Evolutionary conservation across 2,888 invertebrate genomes (phyloP).

Genomic region (Cataglyphis livida): DNA sequence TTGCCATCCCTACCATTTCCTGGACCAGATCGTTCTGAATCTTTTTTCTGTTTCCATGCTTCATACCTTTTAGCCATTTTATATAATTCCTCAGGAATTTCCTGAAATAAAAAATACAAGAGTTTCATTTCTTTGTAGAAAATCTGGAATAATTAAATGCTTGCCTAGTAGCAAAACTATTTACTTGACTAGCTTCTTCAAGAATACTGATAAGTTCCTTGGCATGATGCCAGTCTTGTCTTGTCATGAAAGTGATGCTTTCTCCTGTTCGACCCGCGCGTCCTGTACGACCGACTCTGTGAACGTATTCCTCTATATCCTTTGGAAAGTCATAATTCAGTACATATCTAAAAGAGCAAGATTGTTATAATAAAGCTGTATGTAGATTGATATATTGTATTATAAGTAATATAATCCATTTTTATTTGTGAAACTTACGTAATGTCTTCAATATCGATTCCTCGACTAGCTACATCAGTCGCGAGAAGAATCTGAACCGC

Average conservation of each 20-base stretch:
- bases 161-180: conserved; percentile 16
- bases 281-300: conserved; percentile 98
- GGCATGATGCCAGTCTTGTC: conserved; percentile 94
- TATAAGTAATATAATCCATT: background rate
- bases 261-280: conserved; percentile 95
- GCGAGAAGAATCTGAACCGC: conserved; percentile 94
- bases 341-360: conserved; percentile 88
- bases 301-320: conserved; percentile 98
- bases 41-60: conserved; percentile 89
- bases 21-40: conserved; percentile 82
- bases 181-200: conserved; percentile 92
- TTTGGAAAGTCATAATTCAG: conserved; percentile 97
- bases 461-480: conserved; percentile 98
- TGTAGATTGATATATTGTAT: background rate
- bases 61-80: conserved; percentile 92
- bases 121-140: background rate
- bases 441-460: conserved; percentile 95
- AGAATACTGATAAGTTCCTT: conserved; percentile 93
- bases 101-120: conserved; percentile 84
- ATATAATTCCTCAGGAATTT: conserved; percentile 91
- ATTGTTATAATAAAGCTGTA: background rate
- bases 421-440: conserved; percentile 86
- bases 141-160: conserved; percentile 22
- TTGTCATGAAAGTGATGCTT: conserved; percentile 93
- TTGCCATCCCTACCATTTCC: conserved; percentile 39